A percentile compares a stretch with the other conserved stretches of the same genome.
These are phyloP conservation scores for Andrena hattorfiana DNA, from an alignment of 2,888 invertebrate genomes.

Conservation along the genomic window DNA sequence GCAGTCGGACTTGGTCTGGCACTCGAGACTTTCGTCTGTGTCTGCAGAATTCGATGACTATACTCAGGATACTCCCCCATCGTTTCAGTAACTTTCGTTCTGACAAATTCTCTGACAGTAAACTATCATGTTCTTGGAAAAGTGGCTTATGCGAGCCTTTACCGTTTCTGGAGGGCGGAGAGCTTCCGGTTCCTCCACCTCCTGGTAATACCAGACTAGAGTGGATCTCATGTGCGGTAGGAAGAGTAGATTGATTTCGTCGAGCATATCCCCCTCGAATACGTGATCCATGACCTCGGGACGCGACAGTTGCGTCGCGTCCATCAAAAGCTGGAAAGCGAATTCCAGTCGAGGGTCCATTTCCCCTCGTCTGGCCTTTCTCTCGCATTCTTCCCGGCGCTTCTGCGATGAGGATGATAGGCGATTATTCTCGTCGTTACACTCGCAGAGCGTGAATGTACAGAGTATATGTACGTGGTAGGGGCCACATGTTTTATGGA, in stretches of 20 bases:
- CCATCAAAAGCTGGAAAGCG: constrained; percentile 94
- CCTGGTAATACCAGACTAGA: constrained; percentile 95
- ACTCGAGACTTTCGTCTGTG: constrained; percentile 71
- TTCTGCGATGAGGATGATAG: constrained; percentile 84
- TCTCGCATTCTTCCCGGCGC: constrained; percentile 96
- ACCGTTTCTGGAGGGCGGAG: constrained; percentile 83
- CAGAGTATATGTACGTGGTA: too few relatives aligned
- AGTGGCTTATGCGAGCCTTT: constrained; percentile 11
- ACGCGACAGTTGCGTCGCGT: constrained; percentile 92
- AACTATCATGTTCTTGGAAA: background rate
- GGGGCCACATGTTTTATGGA: too few relatives aligned
- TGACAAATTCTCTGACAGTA: too few relatives aligned
- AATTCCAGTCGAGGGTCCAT: constrained; percentile 97
- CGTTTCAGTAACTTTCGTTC: background rate
- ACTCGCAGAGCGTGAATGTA: too few relatives aligned
- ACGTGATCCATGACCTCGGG: constrained; percentile 96
- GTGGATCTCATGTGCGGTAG: constrained; percentile 94
- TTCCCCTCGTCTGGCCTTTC: constrained; percentile 95
- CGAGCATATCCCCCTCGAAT: constrained; percentile 95
- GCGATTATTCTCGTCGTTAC: background rate
- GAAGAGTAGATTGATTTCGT: constrained; percentile 95
- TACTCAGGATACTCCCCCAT: background rate
- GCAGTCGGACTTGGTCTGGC: constrained; percentile 74
- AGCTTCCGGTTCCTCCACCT: constrained; percentile 90
- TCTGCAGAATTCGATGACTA: constrained; percentile 46